These are phyloP conservation scores for Drosophila willistoni DNA, from an alignment of 1,140 invertebrate genomes.

Conservation along the genomic window DNA sequence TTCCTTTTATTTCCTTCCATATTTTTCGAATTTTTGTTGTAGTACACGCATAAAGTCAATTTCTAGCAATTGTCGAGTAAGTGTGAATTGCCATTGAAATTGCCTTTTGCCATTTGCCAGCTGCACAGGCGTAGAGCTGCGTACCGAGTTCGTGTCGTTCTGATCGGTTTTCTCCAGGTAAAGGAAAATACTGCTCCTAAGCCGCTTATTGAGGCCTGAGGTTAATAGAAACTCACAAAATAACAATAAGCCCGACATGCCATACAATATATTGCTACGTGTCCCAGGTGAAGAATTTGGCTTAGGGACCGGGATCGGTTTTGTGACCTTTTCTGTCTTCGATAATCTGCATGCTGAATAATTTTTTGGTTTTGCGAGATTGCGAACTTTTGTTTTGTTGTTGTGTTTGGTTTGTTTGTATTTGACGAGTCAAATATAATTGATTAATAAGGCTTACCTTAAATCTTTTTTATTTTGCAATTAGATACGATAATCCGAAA, in stretches of 20 bases:
- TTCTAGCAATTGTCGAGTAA: conserved; percentile 71
- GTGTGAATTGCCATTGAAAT: conserved; percentile 79
- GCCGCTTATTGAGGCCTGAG: conserved; percentile 70
- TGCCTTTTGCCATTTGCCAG: conserved; percentile 59
- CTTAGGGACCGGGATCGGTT: conserved; percentile 37
- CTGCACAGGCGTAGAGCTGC: conserved; percentile 67
- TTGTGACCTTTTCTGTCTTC: conserved; percentile 39
- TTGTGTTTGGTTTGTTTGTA: conserved; percentile 53
- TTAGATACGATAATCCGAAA: conserved; percentile 10
- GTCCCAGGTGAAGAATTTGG: conserved; percentile 73
- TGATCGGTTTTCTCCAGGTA: conserved; percentile 60
- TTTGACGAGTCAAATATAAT: conserved; percentile 69
- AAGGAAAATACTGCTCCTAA: conserved; percentile 65
- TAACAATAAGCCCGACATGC: conserved; percentile 56
- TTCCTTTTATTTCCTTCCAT: conserved; percentile 26
- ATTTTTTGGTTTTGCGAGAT: conserved; percentile 47
- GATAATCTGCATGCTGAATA: conserved; percentile 75
- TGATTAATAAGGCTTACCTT: conserved; percentile 62
- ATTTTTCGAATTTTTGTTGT: conserved; percentile 23
- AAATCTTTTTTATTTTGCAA: conserved; percentile 40
- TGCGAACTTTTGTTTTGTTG: conserved; percentile 15
- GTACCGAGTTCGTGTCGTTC: conserved; percentile 48
- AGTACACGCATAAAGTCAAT: conserved; percentile 74
- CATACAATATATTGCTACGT: conserved; percentile 48
- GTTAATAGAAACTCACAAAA: conserved; percentile 72